Evolutionary conservation across 2,113 vertebrate genomes (phyloP), one percentile per base, ranked within the genome.

Genomic region (Hippocampus barbouri): DNA sequence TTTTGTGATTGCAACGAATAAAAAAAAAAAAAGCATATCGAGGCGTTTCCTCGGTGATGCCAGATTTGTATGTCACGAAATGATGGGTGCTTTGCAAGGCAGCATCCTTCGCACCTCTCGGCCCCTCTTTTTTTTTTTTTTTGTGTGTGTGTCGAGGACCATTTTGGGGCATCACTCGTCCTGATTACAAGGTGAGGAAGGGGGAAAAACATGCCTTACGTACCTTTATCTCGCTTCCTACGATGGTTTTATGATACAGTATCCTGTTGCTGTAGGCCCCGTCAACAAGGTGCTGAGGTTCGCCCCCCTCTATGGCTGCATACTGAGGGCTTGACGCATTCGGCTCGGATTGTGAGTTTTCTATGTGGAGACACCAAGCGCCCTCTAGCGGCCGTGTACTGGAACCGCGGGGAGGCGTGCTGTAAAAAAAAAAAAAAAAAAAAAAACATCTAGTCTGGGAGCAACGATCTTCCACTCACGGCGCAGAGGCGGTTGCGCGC

Each of bases 301-400:
- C 66, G 80, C 85, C 87, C 34, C 34, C 34, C 34, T 38, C 78
- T 77, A 82, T 78, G 23, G 80, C 82, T 91, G 83, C 77, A 78
- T 70, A 66, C 80, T 81, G 86, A 89, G 76, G 72, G 88, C 69
- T 91, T 91, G 88, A 90, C 87, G 89, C 86, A 91, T 87, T 90
- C 91, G 85, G 86, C 85, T 85, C 72, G 84, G 87, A 83, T 87
- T 61, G 88, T 84, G 83, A 86, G 84, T 83, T 83, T 83, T 88
- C 77, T 76, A 85, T 70, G 79, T 78, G 25, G 79, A 71, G 59
- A 75, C 78, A 67, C 23, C 78, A 72, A 77, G 80, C 83, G 86
- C 82, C 69, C 78, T 71, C 86, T 85, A 68, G 85, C 68, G 89
- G 86, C 68, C 4, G 34, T 18, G 53, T 12, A 18, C 10, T 2